Base-by-base conservation (phyloP, 2,797 vertebrate genomes). In the Delichon dasypus region DNA sequence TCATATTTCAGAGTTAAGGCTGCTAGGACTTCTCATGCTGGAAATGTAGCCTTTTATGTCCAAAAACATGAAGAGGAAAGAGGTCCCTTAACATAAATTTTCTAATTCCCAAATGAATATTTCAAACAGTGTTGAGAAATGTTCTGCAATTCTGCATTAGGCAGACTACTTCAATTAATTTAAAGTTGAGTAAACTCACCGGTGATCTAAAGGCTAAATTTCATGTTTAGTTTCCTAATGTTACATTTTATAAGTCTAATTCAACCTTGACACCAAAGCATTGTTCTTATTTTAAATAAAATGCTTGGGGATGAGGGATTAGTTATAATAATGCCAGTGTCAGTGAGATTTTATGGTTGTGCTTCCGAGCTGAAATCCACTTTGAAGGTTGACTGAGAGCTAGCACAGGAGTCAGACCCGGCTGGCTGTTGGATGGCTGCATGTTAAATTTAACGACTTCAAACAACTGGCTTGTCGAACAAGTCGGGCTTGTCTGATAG, bases 391-490 rank as follows among this genome's bases (percentile, higher is more conserved):
- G 70, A 54, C 32, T 29, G 94, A 36, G 76, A 60, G 68, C 66
- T 72, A 8, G 5, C 34, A 2, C 76, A 36, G 77, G 42, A 45
- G 81, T 68, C 60, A 40, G 77, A 18, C 36, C 70, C 26, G 32
- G 62, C 92, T 80, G 76, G 45, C 48, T 83, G 9, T 92, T 92
- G 73, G 71, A 67, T 93, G 91, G 34, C 83, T 79, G 48, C 65
- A 14, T 48, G 83, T 83, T 80, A 61, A 77, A 86, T 90, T 90
- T 80, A 94, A 87, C 20, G 8, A 15, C 84, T 89, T 92, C 90
- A 93, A 92, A 95, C 90, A 85, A 90, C 70, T 92, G 86, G 90
- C 94, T 75, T 74, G 88, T 91, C 38, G 17, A 64, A 88, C 85
- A 81, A 83, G 92, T 87, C 14, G 3, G 62, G 48, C 91, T 89